A percentile compares a stretch with the other conserved stretches of the same genome.
Evolutionary conservation across 1,140 invertebrate genomes (phyloP).

Genomic region (Halictus rubicundus): DNA sequence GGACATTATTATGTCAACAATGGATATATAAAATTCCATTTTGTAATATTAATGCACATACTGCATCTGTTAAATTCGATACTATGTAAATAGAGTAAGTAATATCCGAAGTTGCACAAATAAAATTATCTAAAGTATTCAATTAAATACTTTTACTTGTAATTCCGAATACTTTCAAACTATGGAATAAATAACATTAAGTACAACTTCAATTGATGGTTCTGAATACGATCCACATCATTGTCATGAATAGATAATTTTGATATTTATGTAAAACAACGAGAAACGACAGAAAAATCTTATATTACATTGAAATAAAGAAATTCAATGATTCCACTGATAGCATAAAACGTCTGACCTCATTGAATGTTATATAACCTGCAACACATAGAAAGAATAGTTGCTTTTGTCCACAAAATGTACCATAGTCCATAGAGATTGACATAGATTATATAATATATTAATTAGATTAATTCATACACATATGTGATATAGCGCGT

Average conservation of each 20-base stretch:
- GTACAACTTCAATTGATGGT: conserved; percentile 23
- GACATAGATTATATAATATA: conserved; percentile 69
- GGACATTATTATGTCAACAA: conserved; percentile 67
- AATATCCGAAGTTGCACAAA: conserved; percentile 33
- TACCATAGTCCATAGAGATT: conserved; percentile 58
- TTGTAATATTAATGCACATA: conserved; percentile 21
- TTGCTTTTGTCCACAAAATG: conserved; percentile 56
- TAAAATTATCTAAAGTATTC: conserved; percentile 49
- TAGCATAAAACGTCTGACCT: conserved; percentile 66
- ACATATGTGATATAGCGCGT: conserved; percentile 59
- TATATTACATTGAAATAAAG: conserved; percentile 32
- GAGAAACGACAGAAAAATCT: conserved; percentile 17
- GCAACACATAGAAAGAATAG: conserved; percentile 61
- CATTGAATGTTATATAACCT: conserved; percentile 51
- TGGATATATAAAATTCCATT: conserved; percentile 50
- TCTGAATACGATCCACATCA: conserved; percentile 3
- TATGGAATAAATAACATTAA: conserved; percentile 51
- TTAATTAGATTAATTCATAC: conserved; percentile 71
- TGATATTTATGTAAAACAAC: conserved; percentile 22
- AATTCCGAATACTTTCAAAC: conserved; percentile 27
- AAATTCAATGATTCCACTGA: conserved; percentile 55
- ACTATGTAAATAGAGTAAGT: conserved; percentile 25
- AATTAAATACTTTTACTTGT: conserved; percentile 36
- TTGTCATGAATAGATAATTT: conserved; percentile 17
- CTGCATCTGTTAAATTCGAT: conserved; percentile 35